Conservation (phyloP, 2,797 vertebrate genomes). For the Hirundo rustica region DNA sequence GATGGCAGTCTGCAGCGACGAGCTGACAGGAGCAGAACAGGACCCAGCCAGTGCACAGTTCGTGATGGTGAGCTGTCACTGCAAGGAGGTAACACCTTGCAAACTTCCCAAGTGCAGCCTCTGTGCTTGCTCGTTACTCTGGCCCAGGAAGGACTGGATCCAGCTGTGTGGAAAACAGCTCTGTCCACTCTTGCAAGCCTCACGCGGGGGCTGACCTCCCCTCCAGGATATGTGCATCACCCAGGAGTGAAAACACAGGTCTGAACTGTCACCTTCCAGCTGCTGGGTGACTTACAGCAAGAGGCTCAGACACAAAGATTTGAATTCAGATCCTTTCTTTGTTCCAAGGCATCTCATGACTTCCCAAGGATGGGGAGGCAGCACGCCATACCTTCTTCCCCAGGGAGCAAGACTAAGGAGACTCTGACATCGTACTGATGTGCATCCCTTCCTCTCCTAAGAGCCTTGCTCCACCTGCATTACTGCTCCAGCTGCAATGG, state of each 20-base stretch:
- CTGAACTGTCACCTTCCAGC: slow-evolving; percentile 19
- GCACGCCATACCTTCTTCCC: neutral
- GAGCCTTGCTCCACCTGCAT: slow-evolving; percentile 7
- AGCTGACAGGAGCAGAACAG: neutral
- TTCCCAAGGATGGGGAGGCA: neutral
- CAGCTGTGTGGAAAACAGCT: neutral
- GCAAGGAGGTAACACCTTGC: neutral
- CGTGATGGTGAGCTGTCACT: neutral
- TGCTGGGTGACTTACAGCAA: neutral
- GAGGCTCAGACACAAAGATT: slow-evolving; percentile 27
- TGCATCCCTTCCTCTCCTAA: neutral
- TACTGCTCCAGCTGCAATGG: slow-evolving; percentile 2
- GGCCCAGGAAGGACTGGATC: neutral
- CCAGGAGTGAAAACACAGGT: neutral
- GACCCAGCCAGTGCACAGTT: neutral
- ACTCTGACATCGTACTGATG: neutral
- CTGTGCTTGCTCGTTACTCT: neutral
- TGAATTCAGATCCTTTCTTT: slow-evolving; percentile 26
- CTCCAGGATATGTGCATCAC: neutral
- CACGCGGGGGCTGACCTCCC: neutral
- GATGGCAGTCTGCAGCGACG: neutral
- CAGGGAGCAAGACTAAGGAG: neutral
- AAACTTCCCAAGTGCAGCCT: neutral
- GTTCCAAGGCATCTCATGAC: slow-evolving; percentile 13
- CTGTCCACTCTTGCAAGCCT: neutral